phyloP scores from a whole-genome alignment of 2,113 vertebrate species.

The Pedetes capensis region DNA sequence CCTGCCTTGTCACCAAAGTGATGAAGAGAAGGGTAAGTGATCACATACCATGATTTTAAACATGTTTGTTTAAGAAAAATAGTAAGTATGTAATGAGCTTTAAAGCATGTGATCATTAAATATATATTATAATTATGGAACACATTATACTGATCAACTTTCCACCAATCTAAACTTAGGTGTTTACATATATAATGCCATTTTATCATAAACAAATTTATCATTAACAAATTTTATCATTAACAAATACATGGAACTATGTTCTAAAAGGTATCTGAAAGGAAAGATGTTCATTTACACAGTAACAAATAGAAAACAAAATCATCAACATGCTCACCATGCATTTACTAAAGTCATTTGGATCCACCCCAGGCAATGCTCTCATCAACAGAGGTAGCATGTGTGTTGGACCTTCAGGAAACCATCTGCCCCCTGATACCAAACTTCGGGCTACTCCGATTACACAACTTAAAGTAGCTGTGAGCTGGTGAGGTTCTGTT shows the following conservation, averaged over 20 bases:
- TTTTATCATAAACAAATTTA: neutral
- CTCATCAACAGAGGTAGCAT: conserved; percentile 98
- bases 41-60: neutral
- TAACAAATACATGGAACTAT: neutral
- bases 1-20: neutral
- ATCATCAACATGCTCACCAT: conserved; percentile 88
- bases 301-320: neutral
- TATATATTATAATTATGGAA: neutral
- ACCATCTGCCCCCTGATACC: conserved; percentile 91
- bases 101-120: conserved; percentile 12
- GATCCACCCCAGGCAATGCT: conserved; percentile 97
- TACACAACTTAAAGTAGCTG: conserved; percentile 97
- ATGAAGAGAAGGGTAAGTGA: neutral
- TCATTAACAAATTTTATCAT: too few species aligned
- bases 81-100: neutral
- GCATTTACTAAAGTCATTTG: conserved; percentile 99
- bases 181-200: neutral
- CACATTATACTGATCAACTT: neutral
- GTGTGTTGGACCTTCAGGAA: conserved; percentile 97
- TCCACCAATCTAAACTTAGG: neutral
- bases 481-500: conserved; percentile 98
- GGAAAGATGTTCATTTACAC: neutral
- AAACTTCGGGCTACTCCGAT: conserved; percentile 97
- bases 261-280: neutral
- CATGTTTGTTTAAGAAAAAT: neutral